Evolutionary conservation across 1,140 invertebrate genomes (phyloP), one percentile per base, ranked within the genome.

Genomic region (Ridgeia piscesae): DNA sequence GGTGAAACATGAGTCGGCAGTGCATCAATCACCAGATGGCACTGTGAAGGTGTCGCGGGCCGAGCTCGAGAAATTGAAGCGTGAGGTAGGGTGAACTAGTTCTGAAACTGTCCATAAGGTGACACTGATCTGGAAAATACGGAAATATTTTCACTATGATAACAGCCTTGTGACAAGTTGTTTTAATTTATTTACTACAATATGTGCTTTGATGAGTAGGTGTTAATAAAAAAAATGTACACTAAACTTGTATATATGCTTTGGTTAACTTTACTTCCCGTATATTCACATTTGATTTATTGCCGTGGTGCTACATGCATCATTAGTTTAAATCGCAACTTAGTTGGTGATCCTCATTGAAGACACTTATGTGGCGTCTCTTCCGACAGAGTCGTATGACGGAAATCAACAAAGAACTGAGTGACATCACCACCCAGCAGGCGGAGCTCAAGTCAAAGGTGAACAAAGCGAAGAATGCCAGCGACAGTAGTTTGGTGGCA

Each of bases 371-470:
- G 33, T 90, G 6, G 2, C 17, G 27, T 21, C 11, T 77, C 42
- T 77, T 77, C 58, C 58, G 17, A 35, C 35, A 90, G 89, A 35
- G 33, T 34, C 34, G 91, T 17, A 35, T 91, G 48, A 33, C 48
- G 42, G 91, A 35, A 14, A 91, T 91, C 42, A 91, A 91, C 42
- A 33, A 91, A 14, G 91, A 91, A 27, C 34, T 91, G 9, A 35
- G 91, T 58, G 91, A 48, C 17, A 91, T 91, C 48, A 48, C 35
- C 34, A 91, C 33, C 33, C 34, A 91, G 91, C 91, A 91, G 42
- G 34, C 31, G 91, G 33, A 48, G 34, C 34, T 91, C 11, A 91
- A 91, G 48, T 34, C 33, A 33, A 35, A 42, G 91, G 33, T 91
- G 42, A 33, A 91, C 33, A 33, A 48, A 33, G 91, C 34, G 34